These are phyloP conservation scores for Heteronetta atricapilla DNA, from an alignment of 2,113 vertebrate species.

Conservation along the genomic window DNA sequence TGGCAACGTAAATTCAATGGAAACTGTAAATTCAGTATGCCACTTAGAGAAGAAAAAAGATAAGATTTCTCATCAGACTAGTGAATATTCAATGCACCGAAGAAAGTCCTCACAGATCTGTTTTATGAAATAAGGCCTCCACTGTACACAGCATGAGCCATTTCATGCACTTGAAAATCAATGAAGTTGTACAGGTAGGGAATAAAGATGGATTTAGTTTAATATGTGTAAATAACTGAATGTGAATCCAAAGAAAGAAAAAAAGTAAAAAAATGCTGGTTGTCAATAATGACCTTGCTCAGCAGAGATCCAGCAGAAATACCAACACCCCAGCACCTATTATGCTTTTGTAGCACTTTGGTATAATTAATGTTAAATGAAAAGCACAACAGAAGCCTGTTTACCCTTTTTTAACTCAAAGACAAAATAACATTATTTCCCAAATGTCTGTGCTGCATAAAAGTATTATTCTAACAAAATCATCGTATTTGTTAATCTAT, in stretches of 20 bases:
- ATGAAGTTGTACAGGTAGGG: not conserved
- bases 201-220: not conserved
- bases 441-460: not conserved
- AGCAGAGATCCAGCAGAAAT: not conserved
- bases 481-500: slow-evolving; percentile 47
- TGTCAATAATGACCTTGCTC: not conserved
- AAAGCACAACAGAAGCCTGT: not conserved
- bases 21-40: slow-evolving; percentile 6
- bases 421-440: not conserved
- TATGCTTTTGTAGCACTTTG: not conserved
- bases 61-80: not conserved
- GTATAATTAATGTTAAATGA: not conserved
- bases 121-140: not conserved
- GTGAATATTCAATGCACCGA: not conserved
- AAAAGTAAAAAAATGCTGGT: fast-evolving
- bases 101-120: not conserved
- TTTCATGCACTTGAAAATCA: not conserved
- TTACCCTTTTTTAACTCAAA: not conserved
- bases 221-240: not conserved
- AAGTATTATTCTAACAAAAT: slow-evolving; percentile 32
- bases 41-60: not conserved
- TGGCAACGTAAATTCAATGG: slow-evolving; percentile 37
- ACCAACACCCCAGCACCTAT: fast-evolving
- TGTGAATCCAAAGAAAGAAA: not conserved
- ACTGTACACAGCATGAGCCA: fast-evolving